phyloP scores from a whole-genome alignment of 2,113 vertebrate species.

The Psettodes erumei region DNA sequence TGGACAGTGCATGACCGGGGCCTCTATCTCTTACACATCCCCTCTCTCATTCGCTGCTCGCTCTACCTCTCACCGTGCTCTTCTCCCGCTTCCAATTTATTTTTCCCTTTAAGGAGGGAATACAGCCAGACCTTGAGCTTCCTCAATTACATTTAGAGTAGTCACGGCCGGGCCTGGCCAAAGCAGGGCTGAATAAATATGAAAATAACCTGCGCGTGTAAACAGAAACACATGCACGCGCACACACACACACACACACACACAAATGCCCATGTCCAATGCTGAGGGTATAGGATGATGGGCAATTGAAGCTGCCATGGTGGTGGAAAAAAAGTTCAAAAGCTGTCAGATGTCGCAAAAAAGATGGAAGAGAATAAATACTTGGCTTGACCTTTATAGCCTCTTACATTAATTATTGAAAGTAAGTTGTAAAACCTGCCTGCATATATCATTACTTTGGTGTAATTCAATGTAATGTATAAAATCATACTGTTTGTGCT shows the following conservation, averaged over 20 bases:
- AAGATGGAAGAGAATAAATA: not conserved
- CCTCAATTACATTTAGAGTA: conserved; percentile 65
- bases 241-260: not conserved
- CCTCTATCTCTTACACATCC: conserved; percentile 36
- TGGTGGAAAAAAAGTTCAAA: conserved; percentile 22
- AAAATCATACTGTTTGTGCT: not conserved
- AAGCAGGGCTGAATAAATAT: conserved; percentile 54
- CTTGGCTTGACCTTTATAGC: not conserved
- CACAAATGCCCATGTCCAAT: conserved; percentile 21
- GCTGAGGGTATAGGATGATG: conserved; percentile 21
- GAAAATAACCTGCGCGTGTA: conserved; percentile 49
- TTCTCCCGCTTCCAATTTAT: conserved; percentile 47
- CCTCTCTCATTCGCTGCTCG: not conserved
- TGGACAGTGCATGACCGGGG: conserved; percentile 22
- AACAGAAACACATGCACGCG: conserved; percentile 9
- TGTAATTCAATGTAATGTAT: not conserved
- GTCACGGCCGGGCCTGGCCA: conserved; percentile 1
- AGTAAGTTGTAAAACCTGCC: not conserved
- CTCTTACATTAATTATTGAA: not conserved
- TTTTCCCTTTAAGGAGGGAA: conserved; percentile 51
- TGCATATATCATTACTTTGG: not conserved
- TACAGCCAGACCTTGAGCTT: conserved; percentile 48
- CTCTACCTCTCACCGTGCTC: conserved; percentile 31
- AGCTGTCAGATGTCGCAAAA: not conserved
- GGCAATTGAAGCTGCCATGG: conserved; percentile 17